A percentile compares a stretch with the other conserved stretches of the same genome.
These are phyloP conservation scores for Prenolepis imparis DNA, from an alignment of 2,888 invertebrate species.

Conservation along the genomic window DNA sequence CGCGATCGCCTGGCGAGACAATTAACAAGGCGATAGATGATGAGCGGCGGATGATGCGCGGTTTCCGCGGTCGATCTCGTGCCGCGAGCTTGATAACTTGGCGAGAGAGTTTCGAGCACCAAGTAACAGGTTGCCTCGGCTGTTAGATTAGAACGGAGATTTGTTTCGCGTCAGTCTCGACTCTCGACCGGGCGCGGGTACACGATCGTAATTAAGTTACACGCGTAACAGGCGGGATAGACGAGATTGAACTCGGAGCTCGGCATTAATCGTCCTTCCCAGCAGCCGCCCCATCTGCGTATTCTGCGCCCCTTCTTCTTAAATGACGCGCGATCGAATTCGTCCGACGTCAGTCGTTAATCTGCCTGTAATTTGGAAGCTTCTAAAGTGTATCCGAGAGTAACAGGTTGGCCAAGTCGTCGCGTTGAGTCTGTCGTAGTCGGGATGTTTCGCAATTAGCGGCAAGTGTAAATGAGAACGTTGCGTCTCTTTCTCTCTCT, in stretches of 20 bases:
- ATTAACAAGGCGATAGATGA: conserved; percentile 42
- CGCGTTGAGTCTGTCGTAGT: not conserved
- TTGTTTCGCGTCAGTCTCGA: conserved; percentile 37
- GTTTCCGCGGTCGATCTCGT: conserved; percentile 32
- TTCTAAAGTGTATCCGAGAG: conserved; percentile 1
- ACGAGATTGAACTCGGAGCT: not conserved
- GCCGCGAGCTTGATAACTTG: conserved; percentile 31
- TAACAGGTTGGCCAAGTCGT: conserved; percentile 34
- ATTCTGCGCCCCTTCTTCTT: conserved; percentile 23
- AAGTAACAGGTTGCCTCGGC: conserved; percentile 53
- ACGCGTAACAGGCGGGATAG: conserved; percentile 1
- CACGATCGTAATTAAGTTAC: conserved; percentile 50
- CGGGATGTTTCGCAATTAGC: not conserved
- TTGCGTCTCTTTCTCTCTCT: not conserved
- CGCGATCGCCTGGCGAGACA: not conserved
- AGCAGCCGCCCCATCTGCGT: conserved; percentile 15
- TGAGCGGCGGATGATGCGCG: conserved; percentile 23
- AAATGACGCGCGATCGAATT: not conserved
- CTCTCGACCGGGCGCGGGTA: not conserved
- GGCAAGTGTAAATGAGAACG: not conserved
- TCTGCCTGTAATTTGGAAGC: conserved; percentile 24
- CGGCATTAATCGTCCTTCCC: not conserved
- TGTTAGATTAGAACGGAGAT: conserved; percentile 41
- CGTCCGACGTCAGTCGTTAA: conserved; percentile 14
- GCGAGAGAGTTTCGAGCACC: conserved; percentile 6